Percentiles rank a stretch among this genome's conserved stretches.
Evolutionary conservation across 2,797 vertebrate species (phyloP).

Genomic region (Mus spretus): DNA sequence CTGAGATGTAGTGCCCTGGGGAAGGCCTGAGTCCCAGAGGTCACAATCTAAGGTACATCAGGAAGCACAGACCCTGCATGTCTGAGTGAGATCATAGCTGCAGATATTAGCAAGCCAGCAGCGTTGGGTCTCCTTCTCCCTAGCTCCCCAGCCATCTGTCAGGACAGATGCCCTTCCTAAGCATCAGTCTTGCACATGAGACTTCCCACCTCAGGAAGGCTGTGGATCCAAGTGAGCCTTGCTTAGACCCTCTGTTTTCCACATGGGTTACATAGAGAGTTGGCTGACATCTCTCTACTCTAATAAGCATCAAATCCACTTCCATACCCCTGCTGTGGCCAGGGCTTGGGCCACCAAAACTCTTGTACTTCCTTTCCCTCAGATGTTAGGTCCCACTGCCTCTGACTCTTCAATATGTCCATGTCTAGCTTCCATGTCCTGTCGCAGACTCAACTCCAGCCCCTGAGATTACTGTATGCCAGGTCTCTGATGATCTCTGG

Average conservation of each 20-base stretch:
- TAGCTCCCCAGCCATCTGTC: not conserved
- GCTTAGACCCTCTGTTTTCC: not conserved
- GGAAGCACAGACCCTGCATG: not conserved
- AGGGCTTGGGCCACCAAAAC: not conserved
- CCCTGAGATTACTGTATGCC: not conserved
- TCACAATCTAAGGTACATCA: not conserved
- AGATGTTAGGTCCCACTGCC: not conserved
- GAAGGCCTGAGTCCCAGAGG: not conserved
- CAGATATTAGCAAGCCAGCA: not conserved
- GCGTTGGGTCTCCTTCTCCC: no score
- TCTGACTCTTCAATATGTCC: not conserved
- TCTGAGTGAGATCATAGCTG: not conserved
- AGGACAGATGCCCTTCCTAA: not conserved
- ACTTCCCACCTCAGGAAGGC: not conserved
- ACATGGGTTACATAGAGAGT: accelerated
- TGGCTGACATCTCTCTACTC: not conserved
- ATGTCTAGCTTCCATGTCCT: not conserved
- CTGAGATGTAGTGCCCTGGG: not conserved
- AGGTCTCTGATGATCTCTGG: not conserved
- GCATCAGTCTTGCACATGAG: not conserved
- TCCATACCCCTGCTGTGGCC: not conserved
- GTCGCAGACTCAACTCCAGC: not conserved
- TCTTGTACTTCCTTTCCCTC: not conserved
- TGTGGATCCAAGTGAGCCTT: not conserved
- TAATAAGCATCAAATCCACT: not conserved